Conservation (phyloP, 2,797 vertebrate genomes). For the Mormyrops boulengeri region DNA sequence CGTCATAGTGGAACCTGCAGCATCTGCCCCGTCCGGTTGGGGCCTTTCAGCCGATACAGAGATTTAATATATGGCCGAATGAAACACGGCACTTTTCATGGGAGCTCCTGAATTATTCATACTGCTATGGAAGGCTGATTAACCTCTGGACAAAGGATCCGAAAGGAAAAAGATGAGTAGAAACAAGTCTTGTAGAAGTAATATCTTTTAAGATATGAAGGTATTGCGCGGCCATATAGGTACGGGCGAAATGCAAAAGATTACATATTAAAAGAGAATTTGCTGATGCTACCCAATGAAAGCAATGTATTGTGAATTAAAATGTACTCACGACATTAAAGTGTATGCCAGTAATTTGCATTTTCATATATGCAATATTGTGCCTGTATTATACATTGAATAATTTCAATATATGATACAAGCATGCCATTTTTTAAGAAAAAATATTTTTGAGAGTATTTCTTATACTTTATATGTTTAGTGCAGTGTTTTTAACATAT, state of each 20-base stretch:
- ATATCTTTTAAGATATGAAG: constrained; percentile 6
- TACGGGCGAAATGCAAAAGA: not conserved
- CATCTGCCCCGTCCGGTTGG: not conserved
- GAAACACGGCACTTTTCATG: not conserved
- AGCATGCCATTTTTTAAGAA: not conserved
- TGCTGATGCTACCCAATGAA: not conserved
- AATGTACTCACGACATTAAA: not conserved
- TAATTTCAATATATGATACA: not conserved
- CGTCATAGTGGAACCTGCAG: not conserved
- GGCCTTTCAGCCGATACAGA: not conserved
- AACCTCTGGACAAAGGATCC: not conserved
- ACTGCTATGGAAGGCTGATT: not conserved
- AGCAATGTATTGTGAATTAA: not conserved
- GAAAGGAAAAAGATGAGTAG: not conserved
- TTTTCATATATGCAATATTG: constrained; percentile 8
- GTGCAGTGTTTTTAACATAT: constrained; percentile 1
- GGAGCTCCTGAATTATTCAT: not conserved
- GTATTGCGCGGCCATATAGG: not conserved
- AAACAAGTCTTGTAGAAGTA: not conserved
- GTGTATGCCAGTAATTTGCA: not conserved
- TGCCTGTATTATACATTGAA: constrained; percentile 8
- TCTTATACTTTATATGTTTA: not conserved
- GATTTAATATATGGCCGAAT: not conserved
- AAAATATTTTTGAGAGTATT: not conserved
- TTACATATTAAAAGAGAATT: not conserved